These are phyloP conservation scores for Halcyon leucocephala DNA, from an alignment of 2,797 vertebrate species.

Conservation along the genomic window DNA sequence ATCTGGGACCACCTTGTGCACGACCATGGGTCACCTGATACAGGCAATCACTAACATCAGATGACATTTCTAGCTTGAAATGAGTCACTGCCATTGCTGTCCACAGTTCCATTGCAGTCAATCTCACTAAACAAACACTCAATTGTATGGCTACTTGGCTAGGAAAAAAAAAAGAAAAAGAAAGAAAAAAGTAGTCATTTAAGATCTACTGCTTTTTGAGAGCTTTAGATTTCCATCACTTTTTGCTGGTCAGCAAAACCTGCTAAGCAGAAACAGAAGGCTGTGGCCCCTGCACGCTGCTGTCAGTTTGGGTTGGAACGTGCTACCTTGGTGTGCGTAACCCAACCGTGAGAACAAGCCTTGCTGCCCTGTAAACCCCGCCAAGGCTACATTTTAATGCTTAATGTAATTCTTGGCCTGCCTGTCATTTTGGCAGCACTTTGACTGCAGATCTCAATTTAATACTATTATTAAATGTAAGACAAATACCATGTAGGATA, in stretches of 20 bases:
- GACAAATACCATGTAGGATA: neutral
- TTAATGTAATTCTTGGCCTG: slow-evolving; percentile 28
- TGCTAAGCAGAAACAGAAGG: neutral
- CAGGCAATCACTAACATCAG: neutral
- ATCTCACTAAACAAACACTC: neutral
- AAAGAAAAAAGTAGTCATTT: neutral
- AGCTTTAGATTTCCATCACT: neutral
- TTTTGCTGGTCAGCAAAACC: slow-evolving; percentile 51
- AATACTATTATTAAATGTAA: slow-evolving; percentile 32
- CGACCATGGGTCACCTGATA: neutral
- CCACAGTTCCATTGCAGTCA: neutral
- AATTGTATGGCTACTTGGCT: neutral
- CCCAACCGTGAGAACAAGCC: neutral
- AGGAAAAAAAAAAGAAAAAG: neutral
- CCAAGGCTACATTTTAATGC: neutral
- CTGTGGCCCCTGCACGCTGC: accelerated
- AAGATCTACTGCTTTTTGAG: neutral
- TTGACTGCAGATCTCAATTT: neutral
- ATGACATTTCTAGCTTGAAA: neutral
- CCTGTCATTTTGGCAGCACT: slow-evolving; percentile 22
- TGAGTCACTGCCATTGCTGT: neutral
- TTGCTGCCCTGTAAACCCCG: neutral
- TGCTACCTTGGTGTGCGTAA: accelerated
- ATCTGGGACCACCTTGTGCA: neutral
- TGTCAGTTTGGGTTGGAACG: neutral